Base-by-base conservation (phyloP, 2,113 vertebrate genomes). In the Sebastes fasciatus region DNA sequence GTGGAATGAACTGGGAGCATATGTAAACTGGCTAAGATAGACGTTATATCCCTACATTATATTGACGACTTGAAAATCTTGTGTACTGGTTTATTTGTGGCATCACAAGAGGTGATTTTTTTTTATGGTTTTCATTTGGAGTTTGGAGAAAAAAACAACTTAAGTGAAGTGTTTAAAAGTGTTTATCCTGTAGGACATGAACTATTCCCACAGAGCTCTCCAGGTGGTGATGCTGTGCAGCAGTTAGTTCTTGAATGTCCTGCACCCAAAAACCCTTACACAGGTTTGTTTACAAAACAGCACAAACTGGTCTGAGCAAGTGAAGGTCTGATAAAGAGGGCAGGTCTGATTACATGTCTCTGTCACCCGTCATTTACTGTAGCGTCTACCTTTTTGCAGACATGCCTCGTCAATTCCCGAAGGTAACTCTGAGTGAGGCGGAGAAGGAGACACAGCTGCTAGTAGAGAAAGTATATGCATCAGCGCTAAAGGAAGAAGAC, bases 371-470 rank as follows among this genome's bases (percentile, higher is more conserved):
- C 16, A 67, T 63, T 75, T 12, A 90, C 26, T 61, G 21, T n/a
- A 8, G 49, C 61, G 16, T 83, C 49, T 80, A 2, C 57, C 19
- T 40, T 85, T 45, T 65, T 87, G 51, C 83, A 93, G 93, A 87
- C 66, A 99, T 99, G 98, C 96, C 97, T 2, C 96, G 97, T 11
- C 97, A 97, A 0, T 99, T 99, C 74, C 97, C 96, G 2, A 98
- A 97, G 91, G 91, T 97, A 70, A 96, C 95, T 60, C 94, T 98
- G 74, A 97, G 96, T 1, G 96, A 98, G 86, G 95, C 95, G 54
- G 97, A 98, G 0, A 96, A 99, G 80, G 94, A 97, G 0, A 96
- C 97, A 23, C 96, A 97, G 26, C 93, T 96, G 26, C 86, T 97
- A 43, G 97, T 96, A 0, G 98, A 99, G 91, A 97, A 96, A 86